Conservation (phyloP, 1,140 invertebrate genomes). For the Bombus pyrosoma region DNA sequence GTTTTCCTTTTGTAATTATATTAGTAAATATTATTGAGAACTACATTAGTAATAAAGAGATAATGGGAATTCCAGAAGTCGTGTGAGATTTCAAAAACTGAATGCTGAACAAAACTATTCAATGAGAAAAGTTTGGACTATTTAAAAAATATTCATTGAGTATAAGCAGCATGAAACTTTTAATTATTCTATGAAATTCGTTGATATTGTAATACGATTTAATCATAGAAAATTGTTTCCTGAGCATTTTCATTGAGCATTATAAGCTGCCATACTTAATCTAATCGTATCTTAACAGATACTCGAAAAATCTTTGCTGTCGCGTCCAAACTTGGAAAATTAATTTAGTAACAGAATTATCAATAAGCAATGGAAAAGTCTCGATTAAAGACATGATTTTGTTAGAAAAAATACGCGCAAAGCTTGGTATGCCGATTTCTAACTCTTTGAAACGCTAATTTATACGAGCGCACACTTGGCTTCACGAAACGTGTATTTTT, state of each 20-base stretch:
- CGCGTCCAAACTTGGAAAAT: background rate
- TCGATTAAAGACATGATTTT: constrained; percentile 15
- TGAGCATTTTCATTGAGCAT: constrained; percentile 13
- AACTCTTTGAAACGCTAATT: background rate
- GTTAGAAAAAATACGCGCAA: constrained; percentile 16
- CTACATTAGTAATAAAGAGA: background rate
- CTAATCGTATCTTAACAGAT: background rate
- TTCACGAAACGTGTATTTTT: constrained; percentile 18
- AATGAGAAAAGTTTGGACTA: background rate
- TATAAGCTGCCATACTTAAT: background rate
- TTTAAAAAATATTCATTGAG: background rate
- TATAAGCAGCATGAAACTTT: background rate
- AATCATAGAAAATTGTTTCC: constrained; percentile 3
- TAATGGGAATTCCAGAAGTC: background rate
- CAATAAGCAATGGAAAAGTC: constrained; percentile 15
- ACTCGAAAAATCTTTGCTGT: background rate
- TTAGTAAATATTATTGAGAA: background rate
- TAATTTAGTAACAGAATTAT: background rate
- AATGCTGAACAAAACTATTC: background rate
- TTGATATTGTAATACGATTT: background rate
- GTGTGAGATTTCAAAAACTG: background rate
- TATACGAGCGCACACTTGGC: background rate
- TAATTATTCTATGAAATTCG: background rate
- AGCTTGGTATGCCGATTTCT: background rate
- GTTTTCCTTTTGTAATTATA: background rate